phyloP scores from a whole-genome alignment of 2,113 vertebrate genomes.

The Cyanocitta stelleri region DNA sequence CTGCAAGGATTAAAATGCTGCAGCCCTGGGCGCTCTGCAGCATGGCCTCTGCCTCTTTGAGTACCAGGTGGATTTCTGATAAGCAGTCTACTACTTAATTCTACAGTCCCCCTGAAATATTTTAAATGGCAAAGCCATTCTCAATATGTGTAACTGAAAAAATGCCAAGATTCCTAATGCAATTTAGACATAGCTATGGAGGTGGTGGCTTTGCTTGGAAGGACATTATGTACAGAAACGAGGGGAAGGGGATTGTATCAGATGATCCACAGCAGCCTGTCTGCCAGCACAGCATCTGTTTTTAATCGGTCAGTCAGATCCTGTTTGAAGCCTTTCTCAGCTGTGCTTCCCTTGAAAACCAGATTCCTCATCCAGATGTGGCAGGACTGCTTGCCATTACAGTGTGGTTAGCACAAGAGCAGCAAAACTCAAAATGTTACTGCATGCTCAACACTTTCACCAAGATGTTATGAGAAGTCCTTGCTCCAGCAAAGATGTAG shows the following conservation, averaged over 20 bases:
- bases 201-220: constrained; percentile 54
- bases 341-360: constrained; percentile 42
- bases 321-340: constrained; percentile 42
- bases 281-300: constrained; percentile 57
- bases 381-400: background rate
- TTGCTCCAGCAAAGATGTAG: background rate
- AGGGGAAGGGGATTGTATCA: constrained; percentile 42
- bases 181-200: constrained; percentile 15
- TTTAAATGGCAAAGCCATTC: constrained; percentile 30
- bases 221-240: constrained; percentile 49
- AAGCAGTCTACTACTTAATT: background rate
- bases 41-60: background rate
- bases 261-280: constrained; percentile 1
- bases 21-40: background rate
- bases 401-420: background rate
- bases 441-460: background rate
- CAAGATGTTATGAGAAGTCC: background rate
- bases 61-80: background rate
- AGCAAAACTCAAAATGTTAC: background rate
- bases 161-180: constrained; percentile 43
- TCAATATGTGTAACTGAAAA: constrained; percentile 13
- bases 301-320: constrained; percentile 20
- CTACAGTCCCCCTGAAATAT: background rate
- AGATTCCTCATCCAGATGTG: background rate
- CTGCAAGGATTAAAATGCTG: background rate